phyloP scores from a whole-genome alignment of 1,140 invertebrate genomes.

The Sycophila sp. region DNA sequence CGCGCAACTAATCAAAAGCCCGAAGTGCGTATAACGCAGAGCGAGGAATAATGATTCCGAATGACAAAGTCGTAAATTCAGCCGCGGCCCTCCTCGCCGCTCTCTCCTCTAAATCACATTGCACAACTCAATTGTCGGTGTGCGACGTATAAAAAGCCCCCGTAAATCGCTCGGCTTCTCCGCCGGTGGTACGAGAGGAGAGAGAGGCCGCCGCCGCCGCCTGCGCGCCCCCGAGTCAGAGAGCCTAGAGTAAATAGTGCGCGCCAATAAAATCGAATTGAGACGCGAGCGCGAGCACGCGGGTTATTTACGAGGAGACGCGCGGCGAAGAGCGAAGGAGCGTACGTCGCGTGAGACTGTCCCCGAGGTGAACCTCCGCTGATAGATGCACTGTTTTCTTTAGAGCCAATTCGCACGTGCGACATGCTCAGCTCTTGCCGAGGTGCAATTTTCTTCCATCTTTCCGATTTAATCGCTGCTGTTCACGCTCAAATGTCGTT shows the following conservation, averaged over 20 bases:
- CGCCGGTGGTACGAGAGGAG: slow-evolving; percentile 2
- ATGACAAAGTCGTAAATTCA: background rate
- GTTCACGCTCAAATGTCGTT: no score
- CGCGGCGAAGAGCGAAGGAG: no score
- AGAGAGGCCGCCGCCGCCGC: background rate
- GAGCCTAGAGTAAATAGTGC: background rate
- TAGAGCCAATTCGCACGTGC: no score
- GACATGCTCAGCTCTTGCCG: no score
- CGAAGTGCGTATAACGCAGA: no score
- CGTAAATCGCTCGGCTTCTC: background rate
- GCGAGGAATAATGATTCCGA: background rate
- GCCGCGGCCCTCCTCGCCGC: background rate
- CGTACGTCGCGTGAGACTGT: no score
- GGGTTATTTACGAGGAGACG: slow-evolving; percentile 15
- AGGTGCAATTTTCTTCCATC: no score
- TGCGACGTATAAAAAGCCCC: slow-evolving; percentile 1
- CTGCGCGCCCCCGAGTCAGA: background rate
- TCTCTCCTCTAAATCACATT: background rate
- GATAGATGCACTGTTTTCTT: no score
- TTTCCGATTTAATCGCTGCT: no score
- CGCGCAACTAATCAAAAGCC: no score
- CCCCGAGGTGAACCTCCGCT: no score
- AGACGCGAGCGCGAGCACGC: background rate
- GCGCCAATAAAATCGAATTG: slow-evolving; percentile 28
- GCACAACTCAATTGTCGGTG: slow-evolving; percentile 14